Evolutionary conservation across 2,888 invertebrate species (phyloP).

Genomic region (Nomada ruficornis): DNA sequence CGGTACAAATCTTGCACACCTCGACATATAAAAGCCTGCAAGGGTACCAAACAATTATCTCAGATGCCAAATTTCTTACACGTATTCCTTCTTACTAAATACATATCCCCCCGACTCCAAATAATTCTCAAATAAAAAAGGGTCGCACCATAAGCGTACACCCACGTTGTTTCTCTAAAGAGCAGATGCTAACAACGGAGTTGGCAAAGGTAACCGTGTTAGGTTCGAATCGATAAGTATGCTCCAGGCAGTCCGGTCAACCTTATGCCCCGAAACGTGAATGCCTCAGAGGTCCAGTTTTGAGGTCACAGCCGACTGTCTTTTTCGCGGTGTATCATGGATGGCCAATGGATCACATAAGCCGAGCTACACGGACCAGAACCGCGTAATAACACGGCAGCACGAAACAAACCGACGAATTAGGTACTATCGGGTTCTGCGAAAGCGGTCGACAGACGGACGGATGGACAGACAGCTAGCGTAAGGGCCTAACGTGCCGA

Average conservation of each 20-base stretch:
- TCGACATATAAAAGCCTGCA: too few species aligned
- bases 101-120: background rate
- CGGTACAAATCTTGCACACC: background rate
- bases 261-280: conserved; percentile 15
- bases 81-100: background rate
- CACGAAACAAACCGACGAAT: conserved; percentile 81
- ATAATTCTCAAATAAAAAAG: background rate
- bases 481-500: conserved; percentile 63
- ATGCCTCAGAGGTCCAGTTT: conserved; percentile 45
- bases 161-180: background rate
- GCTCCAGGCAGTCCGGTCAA: conserved; percentile 14
- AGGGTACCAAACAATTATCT: background rate
- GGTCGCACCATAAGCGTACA: too few species aligned
- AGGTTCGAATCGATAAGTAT: background rate
- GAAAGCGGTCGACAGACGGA: conserved; percentile 79
- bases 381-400: conserved; percentile 80
- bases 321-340: conserved; percentile 60
- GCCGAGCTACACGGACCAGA: conserved; percentile 58
- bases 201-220: conserved; percentile 3
- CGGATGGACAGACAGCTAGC: conserved; percentile 73
- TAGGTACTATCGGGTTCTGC: conserved; percentile 80
- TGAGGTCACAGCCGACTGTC: conserved; percentile 59
- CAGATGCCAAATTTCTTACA: background rate
- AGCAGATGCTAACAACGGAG: background rate
- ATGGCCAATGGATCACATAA: conserved; percentile 54